Percentiles rank a stretch among this genome's conserved stretches.
Evolutionary conservation across 2,797 vertebrate genomes (phyloP).

Genomic region (Antennarius maculatus): DNA sequence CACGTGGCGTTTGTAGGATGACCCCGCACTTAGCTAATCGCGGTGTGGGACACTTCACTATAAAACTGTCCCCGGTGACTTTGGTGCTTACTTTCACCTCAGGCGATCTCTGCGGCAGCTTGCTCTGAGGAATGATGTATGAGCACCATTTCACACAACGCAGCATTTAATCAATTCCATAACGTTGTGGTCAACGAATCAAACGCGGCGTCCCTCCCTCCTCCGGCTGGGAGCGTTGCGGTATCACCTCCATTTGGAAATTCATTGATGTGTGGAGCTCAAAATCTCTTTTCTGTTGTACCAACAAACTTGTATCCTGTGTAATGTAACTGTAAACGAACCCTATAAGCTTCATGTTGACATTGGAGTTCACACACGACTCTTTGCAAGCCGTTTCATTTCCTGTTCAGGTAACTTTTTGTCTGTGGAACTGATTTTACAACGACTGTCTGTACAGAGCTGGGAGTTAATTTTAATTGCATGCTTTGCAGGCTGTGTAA

Average conservation of each 20-base stretch:
- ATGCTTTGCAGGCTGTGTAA: background rate
- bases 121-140: slow-evolving; percentile 33
- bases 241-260: slow-evolving; percentile 16
- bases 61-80: slow-evolving; percentile 31
- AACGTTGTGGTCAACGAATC: slow-evolving; percentile 47
- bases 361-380: background rate
- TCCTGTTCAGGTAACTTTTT: background rate
- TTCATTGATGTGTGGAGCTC: slow-evolving; percentile 24
- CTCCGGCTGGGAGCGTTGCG: slow-evolving; percentile 16
- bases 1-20: slow-evolving; percentile 10
- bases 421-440: background rate
- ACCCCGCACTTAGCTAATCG: slow-evolving; percentile 29
- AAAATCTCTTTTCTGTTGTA: slow-evolving; percentile 7
- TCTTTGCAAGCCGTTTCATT: background rate
- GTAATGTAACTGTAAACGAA: slow-evolving; percentile 1
- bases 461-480: slow-evolving; percentile 4
- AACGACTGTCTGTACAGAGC: background rate
- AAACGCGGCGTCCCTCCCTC: slow-evolving; percentile 15
- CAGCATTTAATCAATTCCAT: slow-evolving; percentile 51
- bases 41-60: slow-evolving; percentile 33
- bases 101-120: slow-evolving; percentile 36
- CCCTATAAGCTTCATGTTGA: background rate
- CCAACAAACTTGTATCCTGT: background rate
- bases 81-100: slow-evolving; percentile 24
- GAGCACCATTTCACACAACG: slow-evolving; percentile 42